These are phyloP conservation scores for Sebastes diaconus DNA, from an alignment of 2,797 vertebrate species.

Conservation along the genomic window DNA sequence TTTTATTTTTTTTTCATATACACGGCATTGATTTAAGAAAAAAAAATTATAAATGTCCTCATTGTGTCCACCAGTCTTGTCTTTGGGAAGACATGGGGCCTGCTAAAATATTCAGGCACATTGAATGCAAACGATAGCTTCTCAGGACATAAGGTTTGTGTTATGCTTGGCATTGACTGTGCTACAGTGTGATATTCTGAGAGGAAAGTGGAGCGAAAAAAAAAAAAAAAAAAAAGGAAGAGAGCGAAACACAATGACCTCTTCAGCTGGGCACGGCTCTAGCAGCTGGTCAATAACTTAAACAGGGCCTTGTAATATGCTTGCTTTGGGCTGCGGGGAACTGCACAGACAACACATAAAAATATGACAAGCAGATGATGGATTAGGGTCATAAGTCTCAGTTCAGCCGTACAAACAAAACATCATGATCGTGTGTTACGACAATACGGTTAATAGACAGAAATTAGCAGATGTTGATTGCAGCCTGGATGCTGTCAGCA, in stretches of 20 bases:
- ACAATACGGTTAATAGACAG: slow-evolving; percentile 84
- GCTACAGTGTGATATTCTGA: slow-evolving; percentile 83
- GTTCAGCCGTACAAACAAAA: slow-evolving; percentile 90
- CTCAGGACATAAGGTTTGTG: slow-evolving; percentile 82
- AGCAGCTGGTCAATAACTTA: slow-evolving; percentile 94
- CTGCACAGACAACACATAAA: slow-evolving; percentile 87
- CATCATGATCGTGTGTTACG: slow-evolving; percentile 86
- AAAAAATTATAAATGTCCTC: not conserved
- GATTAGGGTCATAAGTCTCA: slow-evolving; percentile 89
- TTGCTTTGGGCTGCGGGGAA: slow-evolving; percentile 82
- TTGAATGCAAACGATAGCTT: slow-evolving; percentile 80
- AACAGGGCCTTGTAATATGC: slow-evolving; percentile 84
- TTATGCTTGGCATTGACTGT: slow-evolving; percentile 86
- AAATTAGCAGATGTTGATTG: slow-evolving; percentile 90
- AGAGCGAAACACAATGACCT: slow-evolving; percentile 85
- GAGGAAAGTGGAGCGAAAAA: slow-evolving; percentile 65
- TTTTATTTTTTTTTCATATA: not conserved
- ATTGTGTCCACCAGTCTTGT: slow-evolving; percentile 32
- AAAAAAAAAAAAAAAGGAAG: not conserved
- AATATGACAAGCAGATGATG: slow-evolving; percentile 90
- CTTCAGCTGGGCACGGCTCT: slow-evolving; percentile 84
- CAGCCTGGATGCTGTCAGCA: slow-evolving; percentile 73
- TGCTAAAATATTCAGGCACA: slow-evolving; percentile 86
- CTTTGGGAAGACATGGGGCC: slow-evolving; percentile 62
- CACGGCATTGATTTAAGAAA: not conserved